These are phyloP conservation scores for Lithobius niger DNA, from an alignment of 1,140 invertebrate genomes.

Conservation along the genomic window DNA sequence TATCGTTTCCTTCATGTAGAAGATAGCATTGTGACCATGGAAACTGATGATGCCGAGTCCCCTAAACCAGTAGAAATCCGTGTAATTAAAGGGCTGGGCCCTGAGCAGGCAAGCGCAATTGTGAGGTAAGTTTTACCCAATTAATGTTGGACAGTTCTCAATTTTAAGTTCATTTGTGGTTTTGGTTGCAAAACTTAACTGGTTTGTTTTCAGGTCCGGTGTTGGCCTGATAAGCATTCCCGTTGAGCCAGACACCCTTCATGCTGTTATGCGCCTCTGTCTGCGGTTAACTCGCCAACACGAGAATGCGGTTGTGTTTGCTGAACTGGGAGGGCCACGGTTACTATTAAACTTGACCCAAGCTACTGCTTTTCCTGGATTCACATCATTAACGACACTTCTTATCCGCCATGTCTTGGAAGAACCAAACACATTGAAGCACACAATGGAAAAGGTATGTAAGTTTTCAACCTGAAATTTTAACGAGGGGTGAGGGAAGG, in stretches of 20 bases:
- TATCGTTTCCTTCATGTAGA: not conserved
- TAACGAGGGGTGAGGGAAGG: conserved; percentile 20
- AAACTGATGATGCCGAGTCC: conserved; percentile 9
- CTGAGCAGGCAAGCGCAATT: conserved; percentile 25
- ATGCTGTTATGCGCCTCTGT: conserved; percentile 62
- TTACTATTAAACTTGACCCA: conserved; percentile 56
- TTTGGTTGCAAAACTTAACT: not conserved
- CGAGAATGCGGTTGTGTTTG: conserved; percentile 58
- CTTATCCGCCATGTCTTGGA: conserved; percentile 73
- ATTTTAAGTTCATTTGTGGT: not conserved
- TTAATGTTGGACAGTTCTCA: not conserved
- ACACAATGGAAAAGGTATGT: conserved; percentile 63
- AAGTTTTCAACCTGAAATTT: not conserved
- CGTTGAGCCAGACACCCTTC: conserved; percentile 59
- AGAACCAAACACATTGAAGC: conserved; percentile 53
- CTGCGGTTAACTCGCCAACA: conserved; percentile 62
- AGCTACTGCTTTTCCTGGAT: conserved; percentile 57
- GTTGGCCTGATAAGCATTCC: conserved; percentile 53
- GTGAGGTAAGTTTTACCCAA: conserved; percentile 22
- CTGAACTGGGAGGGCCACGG: conserved; percentile 55
- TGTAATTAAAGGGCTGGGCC: conserved; percentile 22
- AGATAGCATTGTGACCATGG: conserved; percentile 3
- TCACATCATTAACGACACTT: conserved; percentile 61
- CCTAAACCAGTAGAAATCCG: conserved; percentile 15
- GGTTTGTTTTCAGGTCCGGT: conserved; percentile 37